Evolutionary conservation across 2,797 vertebrate species (phyloP).

Genomic region (Pseudocheirus occidentalis): DNA sequence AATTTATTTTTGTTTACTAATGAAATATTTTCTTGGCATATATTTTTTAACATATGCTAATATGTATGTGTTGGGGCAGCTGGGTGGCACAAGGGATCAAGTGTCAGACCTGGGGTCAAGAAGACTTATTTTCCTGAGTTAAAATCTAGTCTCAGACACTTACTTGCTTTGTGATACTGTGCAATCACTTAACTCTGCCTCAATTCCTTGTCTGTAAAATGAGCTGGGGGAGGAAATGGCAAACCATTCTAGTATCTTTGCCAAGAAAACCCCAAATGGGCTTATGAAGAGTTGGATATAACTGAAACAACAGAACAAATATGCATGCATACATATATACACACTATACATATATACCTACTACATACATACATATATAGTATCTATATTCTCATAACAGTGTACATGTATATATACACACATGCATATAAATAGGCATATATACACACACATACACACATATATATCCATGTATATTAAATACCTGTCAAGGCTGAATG

Average conservation of each 20-base stretch:
- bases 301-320: background rate
- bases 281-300: background rate
- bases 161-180: background rate
- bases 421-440: accelerated
- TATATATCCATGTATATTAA: background rate
- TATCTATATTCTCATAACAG: background rate
- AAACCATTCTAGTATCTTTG: background rate
- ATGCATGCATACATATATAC: background rate
- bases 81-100: no score
- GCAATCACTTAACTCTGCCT: background rate
- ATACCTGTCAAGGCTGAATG: conserved; percentile 4
- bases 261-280: background rate
- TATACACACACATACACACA: background rate
- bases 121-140: no score
- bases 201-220: background rate
- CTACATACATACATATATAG: no score
- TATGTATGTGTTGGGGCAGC: no score
- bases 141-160: no score
- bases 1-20: background rate
- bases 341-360: no score
- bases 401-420: background rate
- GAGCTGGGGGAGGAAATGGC: background rate
- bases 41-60: no score
- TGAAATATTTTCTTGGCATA: conserved; percentile 33
- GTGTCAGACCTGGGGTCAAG: no score